These are phyloP conservation scores for Hippoglossus hippoglossus DNA, from an alignment of 2,797 vertebrate species.

Conservation along the genomic window DNA sequence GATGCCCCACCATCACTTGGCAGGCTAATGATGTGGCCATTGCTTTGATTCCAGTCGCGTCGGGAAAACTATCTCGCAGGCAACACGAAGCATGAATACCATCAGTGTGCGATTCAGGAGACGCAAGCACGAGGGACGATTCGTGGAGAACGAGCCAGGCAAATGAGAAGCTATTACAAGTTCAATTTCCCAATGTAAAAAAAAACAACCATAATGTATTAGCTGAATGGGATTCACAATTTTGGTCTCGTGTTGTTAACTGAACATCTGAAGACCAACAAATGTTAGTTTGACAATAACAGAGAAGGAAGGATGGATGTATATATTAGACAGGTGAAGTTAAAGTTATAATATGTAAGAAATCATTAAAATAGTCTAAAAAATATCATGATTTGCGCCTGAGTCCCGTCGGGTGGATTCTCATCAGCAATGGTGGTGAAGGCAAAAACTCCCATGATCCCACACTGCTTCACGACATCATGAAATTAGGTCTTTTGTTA, in stretches of 20 bases:
- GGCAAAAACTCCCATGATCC: too few species aligned
- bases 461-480: too few species aligned
- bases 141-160: slow-evolving; percentile 11
- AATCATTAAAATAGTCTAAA: too few species aligned
- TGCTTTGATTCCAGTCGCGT: slow-evolving; percentile 61
- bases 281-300: not conserved
- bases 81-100: slow-evolving; percentile 35
- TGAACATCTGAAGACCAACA: not conserved
- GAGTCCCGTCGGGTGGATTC: too few species aligned
- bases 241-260: not conserved
- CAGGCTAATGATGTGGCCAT: slow-evolving; percentile 60
- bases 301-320: not conserved
- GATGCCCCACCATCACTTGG: slow-evolving; percentile 33
- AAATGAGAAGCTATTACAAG: not conserved
- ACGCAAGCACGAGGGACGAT: slow-evolving; percentile 21
- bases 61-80: slow-evolving; percentile 45
- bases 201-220: slow-evolving; percentile 6
- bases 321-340: too few species aligned
- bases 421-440: too few species aligned
- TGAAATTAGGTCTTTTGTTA: too few species aligned
- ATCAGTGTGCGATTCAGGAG: slow-evolving; percentile 46
- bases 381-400: too few species aligned
- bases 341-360: too few species aligned
- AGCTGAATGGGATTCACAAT: not conserved
- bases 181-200: slow-evolving; percentile 2